Evolutionary conservation across 1,140 invertebrate genomes (phyloP).

Genomic region (Calliphora vicina): DNA sequence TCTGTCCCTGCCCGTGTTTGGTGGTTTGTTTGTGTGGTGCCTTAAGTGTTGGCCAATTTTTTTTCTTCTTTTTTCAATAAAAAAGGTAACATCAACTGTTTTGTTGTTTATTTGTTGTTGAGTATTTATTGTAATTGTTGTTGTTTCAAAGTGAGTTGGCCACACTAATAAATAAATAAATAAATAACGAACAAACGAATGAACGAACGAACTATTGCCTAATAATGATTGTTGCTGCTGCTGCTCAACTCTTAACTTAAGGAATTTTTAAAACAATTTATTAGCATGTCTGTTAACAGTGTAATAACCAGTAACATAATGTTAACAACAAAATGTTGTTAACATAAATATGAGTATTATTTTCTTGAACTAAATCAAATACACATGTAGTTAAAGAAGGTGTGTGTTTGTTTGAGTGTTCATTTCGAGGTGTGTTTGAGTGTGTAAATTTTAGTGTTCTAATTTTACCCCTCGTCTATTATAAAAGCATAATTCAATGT

Average conservation of each 20-base stretch:
- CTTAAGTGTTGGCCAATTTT: constrained; percentile 1
- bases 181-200: too few relatives aligned
- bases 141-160: neutral
- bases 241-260: neutral
- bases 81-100: constrained; percentile 18
- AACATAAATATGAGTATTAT: too few relatives aligned
- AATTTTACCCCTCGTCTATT: constrained; percentile 14
- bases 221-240: neutral
- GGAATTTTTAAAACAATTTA: constrained; percentile 19
- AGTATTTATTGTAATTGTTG: neutral
- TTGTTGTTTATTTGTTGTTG: constrained; percentile 10
- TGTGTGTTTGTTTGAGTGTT: neutral
- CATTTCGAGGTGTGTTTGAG: neutral
- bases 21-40: neutral
- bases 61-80: neutral
- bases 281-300: neutral
- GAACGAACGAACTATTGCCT: neutral
- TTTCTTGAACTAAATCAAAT: too few relatives aligned
- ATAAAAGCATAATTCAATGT: constrained; percentile 32
- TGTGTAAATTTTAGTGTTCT: neutral
- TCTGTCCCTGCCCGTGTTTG: neutral
- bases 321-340: too few relatives aligned
- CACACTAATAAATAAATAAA: neutral
- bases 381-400: neutral
- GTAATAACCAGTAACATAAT: neutral